A percentile compares a stretch with the other conserved stretches of the same genome.
phyloP scores from a whole-genome alignment of 2,113 vertebrate species.

The Hydrochoerus hydrochaeris region DNA sequence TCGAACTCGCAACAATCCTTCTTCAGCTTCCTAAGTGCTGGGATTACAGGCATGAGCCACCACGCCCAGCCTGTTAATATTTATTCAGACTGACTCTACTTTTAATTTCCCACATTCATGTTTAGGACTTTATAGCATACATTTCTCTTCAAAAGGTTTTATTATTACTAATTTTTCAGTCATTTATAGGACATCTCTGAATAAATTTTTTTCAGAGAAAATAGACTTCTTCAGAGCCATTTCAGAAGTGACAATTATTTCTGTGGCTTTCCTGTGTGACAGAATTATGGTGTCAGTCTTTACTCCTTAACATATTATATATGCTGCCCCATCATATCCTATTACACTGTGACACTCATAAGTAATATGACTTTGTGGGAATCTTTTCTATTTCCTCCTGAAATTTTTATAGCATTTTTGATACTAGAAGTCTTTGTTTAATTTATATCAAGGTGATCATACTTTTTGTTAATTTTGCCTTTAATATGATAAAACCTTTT shows the following conservation, averaged over 20 bases:
- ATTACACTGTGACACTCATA: background rate
- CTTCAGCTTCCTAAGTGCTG: too few species aligned
- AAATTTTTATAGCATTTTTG: background rate
- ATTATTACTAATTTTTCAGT: background rate
- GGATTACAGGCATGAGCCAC: too few species aligned
- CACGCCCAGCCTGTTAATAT: too few species aligned
- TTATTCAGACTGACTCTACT: background rate
- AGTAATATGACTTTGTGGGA: background rate
- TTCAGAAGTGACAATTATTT: background rate
- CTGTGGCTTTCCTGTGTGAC: background rate
- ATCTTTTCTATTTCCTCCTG: background rate
- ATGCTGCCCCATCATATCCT: background rate
- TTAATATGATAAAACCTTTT: background rate
- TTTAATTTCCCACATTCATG: background rate
- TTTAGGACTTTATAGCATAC: background rate
- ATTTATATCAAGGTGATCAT: constrained; percentile 24
- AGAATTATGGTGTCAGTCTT: constrained; percentile 23
- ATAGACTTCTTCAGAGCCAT: constrained; percentile 5
- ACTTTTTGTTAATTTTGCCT: constrained; percentile 25
- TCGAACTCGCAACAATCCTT: too few species aligned
- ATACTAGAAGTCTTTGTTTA: background rate
- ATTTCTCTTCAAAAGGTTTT: background rate
- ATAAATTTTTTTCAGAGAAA: background rate
- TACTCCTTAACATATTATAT: background rate
- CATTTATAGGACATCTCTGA: background rate